Evolutionary conservation across 2,113 vertebrate genomes (phyloP).

Genomic region (Gopherus flavomarginatus): DNA sequence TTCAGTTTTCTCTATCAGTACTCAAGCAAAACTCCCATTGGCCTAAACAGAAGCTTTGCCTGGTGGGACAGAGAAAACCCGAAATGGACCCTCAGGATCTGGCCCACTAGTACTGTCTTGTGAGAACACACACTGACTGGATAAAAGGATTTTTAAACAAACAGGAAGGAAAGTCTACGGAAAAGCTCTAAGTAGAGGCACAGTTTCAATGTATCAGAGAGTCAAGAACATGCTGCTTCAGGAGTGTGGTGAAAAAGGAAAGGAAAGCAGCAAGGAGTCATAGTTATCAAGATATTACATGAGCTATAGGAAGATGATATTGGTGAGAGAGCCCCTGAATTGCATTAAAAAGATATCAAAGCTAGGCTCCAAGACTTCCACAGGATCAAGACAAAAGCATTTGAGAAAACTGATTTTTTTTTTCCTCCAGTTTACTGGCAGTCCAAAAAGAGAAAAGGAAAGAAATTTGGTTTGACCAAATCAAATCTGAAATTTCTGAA

Average conservation of each 20-base stretch:
- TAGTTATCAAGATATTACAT: neutral
- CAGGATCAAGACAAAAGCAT: neutral
- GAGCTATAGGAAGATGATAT: neutral
- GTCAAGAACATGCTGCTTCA: rapidly evolving
- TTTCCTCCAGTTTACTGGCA: neutral
- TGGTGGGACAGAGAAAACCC: neutral
- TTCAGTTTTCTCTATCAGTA: neutral
- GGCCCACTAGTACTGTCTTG: neutral
- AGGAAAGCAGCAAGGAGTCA: neutral
- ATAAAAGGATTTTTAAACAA: neutral
- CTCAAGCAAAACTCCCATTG: neutral
- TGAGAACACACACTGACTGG: neutral
- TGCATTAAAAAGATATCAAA: neutral
- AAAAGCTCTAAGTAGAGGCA: neutral
- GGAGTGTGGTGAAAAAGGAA: neutral
- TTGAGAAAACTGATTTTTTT: rapidly evolving
- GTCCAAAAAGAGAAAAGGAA: too few species aligned
- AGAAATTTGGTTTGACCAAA: too few species aligned
- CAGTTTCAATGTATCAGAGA: neutral
- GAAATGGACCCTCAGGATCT: neutral
- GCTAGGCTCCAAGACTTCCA: neutral
- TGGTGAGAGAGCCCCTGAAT: neutral
- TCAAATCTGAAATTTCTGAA: too few species aligned
- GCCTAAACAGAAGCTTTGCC: neutral
- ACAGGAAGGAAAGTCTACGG: neutral